Base-by-base conservation (phyloP, 2,888 invertebrate genomes). In the Pachydiplax longipennis region DNA sequence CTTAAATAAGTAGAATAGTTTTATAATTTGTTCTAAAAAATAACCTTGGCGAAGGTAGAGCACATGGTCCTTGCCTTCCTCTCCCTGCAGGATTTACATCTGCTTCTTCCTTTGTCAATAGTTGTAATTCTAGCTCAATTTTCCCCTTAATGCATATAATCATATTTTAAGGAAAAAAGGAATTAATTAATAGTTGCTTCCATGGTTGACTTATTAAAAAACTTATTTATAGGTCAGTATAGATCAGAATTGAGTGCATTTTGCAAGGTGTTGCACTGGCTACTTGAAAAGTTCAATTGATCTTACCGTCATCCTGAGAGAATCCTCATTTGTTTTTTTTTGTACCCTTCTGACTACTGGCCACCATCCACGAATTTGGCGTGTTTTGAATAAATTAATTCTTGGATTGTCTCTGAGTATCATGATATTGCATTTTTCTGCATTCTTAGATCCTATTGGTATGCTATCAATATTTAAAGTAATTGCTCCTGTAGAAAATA, bases 81-180 rank as follows among this genome's bases (percentile, higher is more conserved):
- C 95, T 92, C 10, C 97, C 97, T 0, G 95, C 97, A 0, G 97
- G 97, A 92, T 94, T 94, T 81, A 95, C 92, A 1, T 94, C 92
- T 0, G 97, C 96, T 92, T 96, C 96, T 58, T 95, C 94, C 90
- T 94, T 94, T 0, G 95, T 94, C 58, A 97, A 92, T 18, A 97
- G 92, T 91, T 95, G 95, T 92, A 97, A 92, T 93, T 97, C 96
- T 92, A 96, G 93, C 93, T 97, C 96, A n/a, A 97, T 94, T 93
- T 95, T 96, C 2, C 97, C 97, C 96, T 97, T 92, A 83, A 92
- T n/a, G n/a, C n/a, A n/a, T n/a, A n/a, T n/a, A n/a, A n/a, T n/a
- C 94, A 92, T 91, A 92, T 90, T 91, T 15, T 10, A 40, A 2
- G 40, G 12, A 8, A 8, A 8, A 53, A 13, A 15, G 12, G 12